Base-by-base conservation (phyloP, 2,113 vertebrate genomes). In the Ophiodon elongatus region DNA sequence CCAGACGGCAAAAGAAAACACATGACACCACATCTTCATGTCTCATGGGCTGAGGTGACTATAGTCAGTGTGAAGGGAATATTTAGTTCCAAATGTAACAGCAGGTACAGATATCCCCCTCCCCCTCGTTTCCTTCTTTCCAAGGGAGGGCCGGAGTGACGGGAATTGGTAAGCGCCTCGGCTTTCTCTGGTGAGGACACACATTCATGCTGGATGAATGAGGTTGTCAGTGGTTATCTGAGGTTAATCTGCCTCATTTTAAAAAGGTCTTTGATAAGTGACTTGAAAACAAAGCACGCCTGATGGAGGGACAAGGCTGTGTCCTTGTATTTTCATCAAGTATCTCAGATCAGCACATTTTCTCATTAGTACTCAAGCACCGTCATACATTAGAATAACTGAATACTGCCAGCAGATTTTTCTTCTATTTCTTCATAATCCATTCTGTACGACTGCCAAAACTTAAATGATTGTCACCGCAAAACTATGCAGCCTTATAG, bases 211-310 rank as follows among this genome's bases (percentile, higher is more conserved):
- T 9, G 17, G n/a, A 90, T 72, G 64, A 86, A 85, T 79, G 74
- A 87, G 73, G 62, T 35, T 77, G 69, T 89, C 80, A 64, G 50
- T 41, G 77, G 84, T 85, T 87, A 81, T 85, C 76, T 73, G 80
- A 86, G 90, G 89, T 82, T 85, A 88, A 88, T 85, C 70, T 66
- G 19, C 3, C 29, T 76, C 78, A 67, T 81, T 91, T 87, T 72
- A 2, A 80, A 68, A 54, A 57, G 70, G 73, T 80, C 71, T 89
- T 60, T 78, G 64, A 82, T 35, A 17, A 79, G 57, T 65, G 85
- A 82, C 72, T 81, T 68, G 71, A 76, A 90, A 87, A 87, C 70
- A 84, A 83, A 85, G 57, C 33, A n/a, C 0, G 19, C 19, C 62
- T 29, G 56, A 71, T 54, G 33, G n/a, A 60, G 37, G 37, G 73